A percentile compares a stretch with the other conserved stretches of the same genome.
Evolutionary conservation across 1,140 invertebrate species (phyloP).

Genomic region (Neomicropteryx cornuta): DNA sequence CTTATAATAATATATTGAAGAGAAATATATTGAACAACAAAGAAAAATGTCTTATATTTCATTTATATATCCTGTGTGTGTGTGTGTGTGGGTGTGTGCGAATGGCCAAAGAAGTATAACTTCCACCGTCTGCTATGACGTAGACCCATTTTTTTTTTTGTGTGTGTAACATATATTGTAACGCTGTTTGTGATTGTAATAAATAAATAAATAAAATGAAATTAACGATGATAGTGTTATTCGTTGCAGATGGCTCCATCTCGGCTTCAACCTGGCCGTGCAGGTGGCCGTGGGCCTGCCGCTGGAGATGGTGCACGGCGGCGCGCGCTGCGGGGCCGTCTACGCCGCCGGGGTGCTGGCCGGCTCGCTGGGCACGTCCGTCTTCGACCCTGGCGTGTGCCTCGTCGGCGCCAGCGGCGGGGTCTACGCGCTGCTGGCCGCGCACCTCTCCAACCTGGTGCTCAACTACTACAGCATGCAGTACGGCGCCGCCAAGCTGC

Average conservation of each 20-base stretch:
- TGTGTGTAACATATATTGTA: no score
- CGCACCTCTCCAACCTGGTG: conserved; percentile 89
- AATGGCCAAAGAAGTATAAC: no score
- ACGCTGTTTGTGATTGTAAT: no score
- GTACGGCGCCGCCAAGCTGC: conserved; percentile 79
- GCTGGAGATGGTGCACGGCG: conserved; percentile 95
- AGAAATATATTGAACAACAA: no score
- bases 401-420: conserved; percentile 90
- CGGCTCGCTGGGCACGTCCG: conserved; percentile 86
- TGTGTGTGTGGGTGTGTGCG: no score
- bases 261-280: conserved; percentile 89
- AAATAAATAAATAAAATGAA: neutral
- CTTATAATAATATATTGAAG: no score
- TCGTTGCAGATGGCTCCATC: conserved; percentile 77
- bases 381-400: conserved; percentile 88
- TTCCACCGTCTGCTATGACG: no score
- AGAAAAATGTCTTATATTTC: no score
- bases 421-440: conserved; percentile 86
- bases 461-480: conserved; percentile 96
- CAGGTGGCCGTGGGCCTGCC: conserved; percentile 76
- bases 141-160: no score
- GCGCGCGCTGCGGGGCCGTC: conserved; percentile 74
- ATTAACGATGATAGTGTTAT: conserved; percentile 15
- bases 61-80: no score
- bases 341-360: conserved; percentile 91